Evolutionary conservation across 2,113 vertebrate genomes (phyloP).

Genomic region (Bos indicus): DNA sequence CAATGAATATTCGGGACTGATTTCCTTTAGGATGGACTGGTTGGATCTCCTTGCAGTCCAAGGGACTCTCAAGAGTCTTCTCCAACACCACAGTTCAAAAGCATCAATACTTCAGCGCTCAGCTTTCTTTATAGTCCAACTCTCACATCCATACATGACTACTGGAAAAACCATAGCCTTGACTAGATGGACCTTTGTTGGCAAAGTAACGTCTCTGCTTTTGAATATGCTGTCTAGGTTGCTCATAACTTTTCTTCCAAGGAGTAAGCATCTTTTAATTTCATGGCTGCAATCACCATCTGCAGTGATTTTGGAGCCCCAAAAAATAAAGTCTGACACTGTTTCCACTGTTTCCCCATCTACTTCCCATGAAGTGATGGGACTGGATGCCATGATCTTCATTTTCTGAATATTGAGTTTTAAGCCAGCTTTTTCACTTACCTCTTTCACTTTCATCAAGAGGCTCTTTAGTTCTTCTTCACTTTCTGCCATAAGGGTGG

Average conservation of each 20-base stretch:
- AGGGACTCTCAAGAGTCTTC: neutral
- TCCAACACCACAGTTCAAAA: neutral
- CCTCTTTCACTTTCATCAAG: neutral
- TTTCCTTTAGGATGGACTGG: neutral
- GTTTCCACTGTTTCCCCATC: neutral
- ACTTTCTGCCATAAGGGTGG: neutral
- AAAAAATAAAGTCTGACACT: neutral
- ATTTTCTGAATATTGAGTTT: neutral
- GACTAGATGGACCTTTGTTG: neutral
- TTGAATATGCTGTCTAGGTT: neutral
- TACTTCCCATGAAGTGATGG: neutral
- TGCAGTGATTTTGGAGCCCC: neutral
- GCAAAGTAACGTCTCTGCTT: neutral
- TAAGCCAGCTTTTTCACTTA: neutral
- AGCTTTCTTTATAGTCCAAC: neutral
- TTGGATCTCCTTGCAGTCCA: neutral
- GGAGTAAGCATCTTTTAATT: neutral
- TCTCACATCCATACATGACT: neutral
- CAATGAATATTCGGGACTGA: neutral
- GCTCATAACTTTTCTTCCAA: neutral
- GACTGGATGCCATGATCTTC: neutral
- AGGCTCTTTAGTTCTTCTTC: neutral
- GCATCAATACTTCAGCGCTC: neutral
- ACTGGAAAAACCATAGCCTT: neutral
- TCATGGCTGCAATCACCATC: neutral